Evolutionary conservation across 1,140 invertebrate genomes (phyloP), one percentile per base, ranked within the genome.

Genomic region (Psix sp.): DNA sequence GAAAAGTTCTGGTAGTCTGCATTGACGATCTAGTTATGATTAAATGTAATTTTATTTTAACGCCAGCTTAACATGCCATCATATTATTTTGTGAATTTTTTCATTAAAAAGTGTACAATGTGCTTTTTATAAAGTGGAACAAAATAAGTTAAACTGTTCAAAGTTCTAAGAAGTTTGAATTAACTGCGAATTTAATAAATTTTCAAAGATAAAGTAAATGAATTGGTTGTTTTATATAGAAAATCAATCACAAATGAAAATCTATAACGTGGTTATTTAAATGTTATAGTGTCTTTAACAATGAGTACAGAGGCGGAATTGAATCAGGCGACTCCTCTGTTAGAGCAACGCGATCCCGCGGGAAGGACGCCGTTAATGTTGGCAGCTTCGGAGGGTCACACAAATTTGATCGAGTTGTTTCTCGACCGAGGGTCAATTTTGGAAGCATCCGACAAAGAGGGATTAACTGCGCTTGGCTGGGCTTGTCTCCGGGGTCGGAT

Each of bases 341-440:
- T 93, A 5, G 93, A 94, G 70, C 91, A 92, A 76, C 88, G 90
- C 1, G 91, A 94, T 66, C 84, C 88, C 26, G 85, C 88, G 49
- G 93, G 92, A 13, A 88, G 93, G 49, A 95, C 94, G 0, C 88
- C 94, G 0, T 84, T 98, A 5, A 97, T 98, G 89, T 87, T 98
- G 7, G 96, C 97, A 2, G 94, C 97, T 0, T 91, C 93, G 16
- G 95, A 98, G 85, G 97, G 97, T 0, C 96, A 98, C 80, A 89
- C 94, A 39, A 94, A 93, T 65, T 88, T 98, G 3, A 90, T 98
- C 16, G 95, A 98, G 65, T 88, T 98, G 66, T 89, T 99, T 5
- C 87, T 98, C 3, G 91, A 93, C 73, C 94, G 93, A 89, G 94
- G 94, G 43, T 92, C 94, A n/a, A 88, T 91, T 29, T 87, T 96